Conservation (phyloP, 2,888 invertebrate species). For the Trachelus stipa region DNA sequence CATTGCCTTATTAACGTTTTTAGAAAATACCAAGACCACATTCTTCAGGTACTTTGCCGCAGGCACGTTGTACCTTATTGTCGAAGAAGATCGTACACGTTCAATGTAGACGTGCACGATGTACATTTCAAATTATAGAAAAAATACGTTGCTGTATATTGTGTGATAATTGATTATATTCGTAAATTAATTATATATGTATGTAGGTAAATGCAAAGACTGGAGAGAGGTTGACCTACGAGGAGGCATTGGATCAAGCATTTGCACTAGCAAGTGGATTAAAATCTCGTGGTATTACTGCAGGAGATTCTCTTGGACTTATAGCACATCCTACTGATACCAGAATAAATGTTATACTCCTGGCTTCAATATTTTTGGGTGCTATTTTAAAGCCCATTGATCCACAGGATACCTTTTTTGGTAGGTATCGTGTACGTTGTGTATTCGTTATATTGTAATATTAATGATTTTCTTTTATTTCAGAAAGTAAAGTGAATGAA, state of each 20-base stretch:
- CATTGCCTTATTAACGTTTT: slow-evolving; percentile 19
- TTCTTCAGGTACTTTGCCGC: slow-evolving; percentile 10
- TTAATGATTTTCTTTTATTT: not conserved
- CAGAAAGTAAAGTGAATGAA: not conserved
- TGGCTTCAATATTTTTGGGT: slow-evolving; percentile 17
- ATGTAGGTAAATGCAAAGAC: slow-evolving; percentile 18
- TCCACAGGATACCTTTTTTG: slow-evolving; percentile 10
- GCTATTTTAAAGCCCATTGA: slow-evolving; percentile 18
- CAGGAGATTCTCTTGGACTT: slow-evolving; percentile 18
- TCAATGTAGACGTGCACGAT: not conserved
- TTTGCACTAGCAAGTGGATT: slow-evolving; percentile 17
- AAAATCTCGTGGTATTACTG: slow-evolving; percentile 16
- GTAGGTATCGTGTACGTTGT: not conserved
- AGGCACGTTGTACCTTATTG: not conserved
- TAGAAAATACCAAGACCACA: slow-evolving; percentile 13
- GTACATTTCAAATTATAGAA: not conserved
- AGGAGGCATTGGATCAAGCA: slow-evolving; percentile 17
- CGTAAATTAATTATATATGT: not conserved
- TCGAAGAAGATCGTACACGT: not conserved
- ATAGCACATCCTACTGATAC: slow-evolving; percentile 14
- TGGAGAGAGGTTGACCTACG: slow-evolving; percentile 18
- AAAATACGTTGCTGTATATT: not conserved
- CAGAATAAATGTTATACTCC: slow-evolving; percentile 14
- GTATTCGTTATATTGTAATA: not conserved
- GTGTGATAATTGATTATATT: not conserved